A percentile compares a stretch with the other conserved stretches of the same genome.
Evolutionary conservation across 2,113 vertebrate genomes (phyloP).

Genomic region (Cnemophilus loriae): DNA sequence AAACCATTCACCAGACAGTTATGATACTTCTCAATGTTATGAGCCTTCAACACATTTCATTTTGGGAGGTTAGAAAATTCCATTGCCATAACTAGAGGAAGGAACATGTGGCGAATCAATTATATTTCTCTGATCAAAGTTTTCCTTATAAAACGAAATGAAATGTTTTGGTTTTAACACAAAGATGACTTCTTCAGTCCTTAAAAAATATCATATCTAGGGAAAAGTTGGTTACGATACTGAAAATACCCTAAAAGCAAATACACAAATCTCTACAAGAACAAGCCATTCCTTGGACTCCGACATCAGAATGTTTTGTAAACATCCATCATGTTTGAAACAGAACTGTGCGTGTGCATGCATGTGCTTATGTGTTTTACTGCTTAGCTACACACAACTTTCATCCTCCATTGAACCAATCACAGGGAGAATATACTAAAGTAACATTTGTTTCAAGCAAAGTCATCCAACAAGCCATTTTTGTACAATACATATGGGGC

Average conservation of each 20-base stretch:
- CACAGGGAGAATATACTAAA: background rate
- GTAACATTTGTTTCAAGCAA: background rate
- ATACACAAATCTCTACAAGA: background rate
- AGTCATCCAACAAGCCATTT: background rate
- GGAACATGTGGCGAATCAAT: background rate
- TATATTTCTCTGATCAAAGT: background rate
- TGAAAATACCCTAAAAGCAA: background rate
- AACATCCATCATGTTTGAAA: background rate
- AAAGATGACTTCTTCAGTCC: background rate
- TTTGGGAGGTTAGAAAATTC: background rate
- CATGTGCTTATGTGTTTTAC: rapidly evolving
- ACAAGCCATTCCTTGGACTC: background rate
- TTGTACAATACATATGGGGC: background rate
- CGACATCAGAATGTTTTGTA: background rate
- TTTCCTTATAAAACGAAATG: background rate
- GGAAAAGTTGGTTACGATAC: background rate
- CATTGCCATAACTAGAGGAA: background rate
- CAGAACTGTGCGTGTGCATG: background rate
- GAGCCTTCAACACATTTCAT: background rate
- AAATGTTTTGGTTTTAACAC: background rate
- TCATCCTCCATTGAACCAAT: background rate
- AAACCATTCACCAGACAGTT: background rate
- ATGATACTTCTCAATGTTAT: background rate
- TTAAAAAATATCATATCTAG: background rate
- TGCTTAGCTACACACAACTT: background rate